These are phyloP conservation scores for Hipposideros larvatus DNA, from an alignment of 2,797 vertebrate species.

Conservation along the genomic window DNA sequence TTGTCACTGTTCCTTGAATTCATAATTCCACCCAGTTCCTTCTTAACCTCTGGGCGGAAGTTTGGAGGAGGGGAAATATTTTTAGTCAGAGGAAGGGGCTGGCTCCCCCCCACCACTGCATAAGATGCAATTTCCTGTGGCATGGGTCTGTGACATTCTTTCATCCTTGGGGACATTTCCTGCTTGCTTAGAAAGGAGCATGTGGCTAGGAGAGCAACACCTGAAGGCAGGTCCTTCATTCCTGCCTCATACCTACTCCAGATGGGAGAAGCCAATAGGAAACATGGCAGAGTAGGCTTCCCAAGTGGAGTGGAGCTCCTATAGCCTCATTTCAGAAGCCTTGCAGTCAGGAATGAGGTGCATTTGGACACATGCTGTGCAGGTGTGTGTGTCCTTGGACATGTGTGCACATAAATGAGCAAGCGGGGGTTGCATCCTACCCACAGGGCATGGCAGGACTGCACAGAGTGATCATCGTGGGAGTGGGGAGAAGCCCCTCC, in stretches of 20 bases:
- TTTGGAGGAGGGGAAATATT: slow-evolving; percentile 83
- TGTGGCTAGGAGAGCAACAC: background rate
- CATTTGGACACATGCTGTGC: background rate
- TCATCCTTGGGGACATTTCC: slow-evolving; percentile 73
- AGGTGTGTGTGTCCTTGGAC: background rate
- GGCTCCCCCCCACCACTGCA: background rate
- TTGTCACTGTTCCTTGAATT: slow-evolving; percentile 85
- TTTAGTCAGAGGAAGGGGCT: slow-evolving; percentile 84
- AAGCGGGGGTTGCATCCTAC: background rate
- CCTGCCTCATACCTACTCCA: slow-evolving; percentile 4
- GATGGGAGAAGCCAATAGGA: slow-evolving; percentile 16
- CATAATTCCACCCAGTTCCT: slow-evolving; percentile 74
- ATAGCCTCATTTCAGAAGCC: background rate
- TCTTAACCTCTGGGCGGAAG: slow-evolving; percentile 77
- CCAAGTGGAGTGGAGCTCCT: background rate
- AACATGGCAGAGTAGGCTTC: background rate
- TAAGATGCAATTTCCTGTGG: slow-evolving; percentile 79
- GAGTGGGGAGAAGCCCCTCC: background rate
- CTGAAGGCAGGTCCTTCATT: slow-evolving; percentile 35
- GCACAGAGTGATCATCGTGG: background rate
- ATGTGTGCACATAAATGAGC: background rate
- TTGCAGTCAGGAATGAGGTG: background rate
- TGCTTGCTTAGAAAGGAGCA: slow-evolving; percentile 55
- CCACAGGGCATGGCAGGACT: background rate
- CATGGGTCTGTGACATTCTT: slow-evolving; percentile 74